These are phyloP conservation scores for Nycticebus coucang DNA, from an alignment of 2,113 vertebrate genomes.

Conservation along the genomic window DNA sequence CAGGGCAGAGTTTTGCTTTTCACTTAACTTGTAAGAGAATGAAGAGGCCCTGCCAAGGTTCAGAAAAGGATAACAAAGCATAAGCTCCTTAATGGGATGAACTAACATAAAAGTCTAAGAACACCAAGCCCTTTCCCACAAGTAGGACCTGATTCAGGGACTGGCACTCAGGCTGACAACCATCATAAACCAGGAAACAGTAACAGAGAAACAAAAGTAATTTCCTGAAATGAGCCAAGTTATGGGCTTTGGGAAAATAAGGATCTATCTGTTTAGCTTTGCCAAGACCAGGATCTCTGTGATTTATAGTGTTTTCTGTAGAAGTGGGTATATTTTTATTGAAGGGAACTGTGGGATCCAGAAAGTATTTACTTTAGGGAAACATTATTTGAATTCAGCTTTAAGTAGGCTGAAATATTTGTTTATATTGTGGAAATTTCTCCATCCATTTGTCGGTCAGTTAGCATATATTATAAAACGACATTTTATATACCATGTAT, in stretches of 20 bases:
- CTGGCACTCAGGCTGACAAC: slow-evolving; percentile 38
- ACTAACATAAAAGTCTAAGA: slow-evolving; percentile 71
- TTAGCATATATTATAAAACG: background rate
- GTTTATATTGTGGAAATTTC: background rate
- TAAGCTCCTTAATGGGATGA: slow-evolving; percentile 75
- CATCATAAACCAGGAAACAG: background rate
- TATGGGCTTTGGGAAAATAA: background rate
- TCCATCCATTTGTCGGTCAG: background rate
- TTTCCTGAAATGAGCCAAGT: background rate
- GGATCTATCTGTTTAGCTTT: background rate
- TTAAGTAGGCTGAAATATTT: background rate
- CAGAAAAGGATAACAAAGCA: slow-evolving; percentile 77
- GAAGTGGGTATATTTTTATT: background rate
- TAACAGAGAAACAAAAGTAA: background rate
- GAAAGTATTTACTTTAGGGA: background rate
- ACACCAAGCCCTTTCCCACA: slow-evolving; percentile 75
- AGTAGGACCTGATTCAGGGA: slow-evolving; percentile 19
- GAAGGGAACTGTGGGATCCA: background rate
- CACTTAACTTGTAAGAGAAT: slow-evolving; percentile 73
- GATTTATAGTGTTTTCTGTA: background rate
- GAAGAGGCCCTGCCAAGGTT: slow-evolving; percentile 71
- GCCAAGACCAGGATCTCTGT: background rate
- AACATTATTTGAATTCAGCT: background rate
- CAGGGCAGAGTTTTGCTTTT: slow-evolving; percentile 70
- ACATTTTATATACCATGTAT: background rate